Evolutionary conservation across 2,888 invertebrate genomes (phyloP).

Genomic region (Gandaritis pyraliata): DNA sequence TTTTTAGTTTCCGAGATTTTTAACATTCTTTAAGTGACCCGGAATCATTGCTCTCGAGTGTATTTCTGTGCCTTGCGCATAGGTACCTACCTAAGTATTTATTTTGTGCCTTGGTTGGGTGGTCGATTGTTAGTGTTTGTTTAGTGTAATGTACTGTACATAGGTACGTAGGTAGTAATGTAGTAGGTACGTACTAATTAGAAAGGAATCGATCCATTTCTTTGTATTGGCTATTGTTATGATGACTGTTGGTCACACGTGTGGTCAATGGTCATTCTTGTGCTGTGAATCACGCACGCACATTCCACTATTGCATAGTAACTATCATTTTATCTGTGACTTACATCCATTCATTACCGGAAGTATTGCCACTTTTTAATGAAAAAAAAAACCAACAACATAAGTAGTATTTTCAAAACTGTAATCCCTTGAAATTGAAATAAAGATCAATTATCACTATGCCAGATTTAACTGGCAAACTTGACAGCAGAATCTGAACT

Average conservation of each 20-base stretch:
- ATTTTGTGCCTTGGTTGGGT: no score
- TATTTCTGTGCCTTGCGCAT: no score
- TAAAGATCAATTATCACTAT: neutral
- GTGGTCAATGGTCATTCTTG: slow-evolving; percentile 25
- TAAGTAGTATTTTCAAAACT: slow-evolving; percentile 6
- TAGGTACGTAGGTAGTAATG: neutral
- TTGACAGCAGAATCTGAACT: slow-evolving; percentile 10
- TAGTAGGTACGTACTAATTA: neutral
- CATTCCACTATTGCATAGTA: slow-evolving; percentile 11
- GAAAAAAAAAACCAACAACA: slow-evolving; percentile 13
- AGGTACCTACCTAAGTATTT: no score
- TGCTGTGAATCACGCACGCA: slow-evolving; percentile 37
- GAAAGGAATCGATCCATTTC: slow-evolving; percentile 22
- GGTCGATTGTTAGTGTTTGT: no score
- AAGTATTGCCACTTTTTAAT: slow-evolving; percentile 8
- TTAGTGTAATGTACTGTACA: no score
- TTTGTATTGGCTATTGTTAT: slow-evolving; percentile 17
- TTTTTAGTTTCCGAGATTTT: no score
- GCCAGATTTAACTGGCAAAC: neutral
- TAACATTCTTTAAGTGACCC: no score
- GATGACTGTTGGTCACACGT: slow-evolving; percentile 23
- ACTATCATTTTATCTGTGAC: slow-evolving; percentile 17
- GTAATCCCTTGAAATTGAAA: neutral
- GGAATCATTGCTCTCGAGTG: no score
- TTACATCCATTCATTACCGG: slow-evolving; percentile 27